A percentile compares a stretch with the other conserved stretches of the same genome.
Evolutionary conservation across 2,113 vertebrate genomes (phyloP).

Genomic region (Piprites chloris): DNA sequence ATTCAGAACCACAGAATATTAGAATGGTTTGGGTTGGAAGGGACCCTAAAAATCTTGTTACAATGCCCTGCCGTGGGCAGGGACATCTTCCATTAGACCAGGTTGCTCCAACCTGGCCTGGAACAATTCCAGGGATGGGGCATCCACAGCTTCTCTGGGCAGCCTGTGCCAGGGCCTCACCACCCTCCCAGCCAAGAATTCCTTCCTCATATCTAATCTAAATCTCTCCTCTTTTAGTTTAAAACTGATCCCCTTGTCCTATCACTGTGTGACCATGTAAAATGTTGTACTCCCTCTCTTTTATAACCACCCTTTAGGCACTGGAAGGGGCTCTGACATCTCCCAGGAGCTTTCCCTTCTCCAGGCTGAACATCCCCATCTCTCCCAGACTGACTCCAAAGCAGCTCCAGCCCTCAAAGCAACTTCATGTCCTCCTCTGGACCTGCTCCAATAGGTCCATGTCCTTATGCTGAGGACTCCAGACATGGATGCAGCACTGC

Average conservation of each 20-base stretch:
- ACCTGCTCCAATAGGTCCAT: neutral
- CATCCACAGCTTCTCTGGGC: neutral
- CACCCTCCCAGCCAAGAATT: accelerated
- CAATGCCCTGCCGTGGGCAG: neutral
- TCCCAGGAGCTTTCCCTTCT: neutral
- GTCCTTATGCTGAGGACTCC: neutral
- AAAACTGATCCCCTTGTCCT: neutral
- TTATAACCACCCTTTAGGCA: accelerated
- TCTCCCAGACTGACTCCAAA: neutral
- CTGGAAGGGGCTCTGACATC: neutral
- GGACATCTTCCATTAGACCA: neutral
- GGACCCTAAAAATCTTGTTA: neutral
- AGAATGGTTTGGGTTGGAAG: neutral
- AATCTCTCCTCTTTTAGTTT: neutral
- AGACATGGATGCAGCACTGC: neutral
- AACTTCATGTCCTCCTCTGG: accelerated
- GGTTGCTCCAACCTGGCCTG: accelerated
- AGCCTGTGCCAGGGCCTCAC: accelerated
- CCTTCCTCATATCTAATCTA: neutral
- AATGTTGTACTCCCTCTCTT: neutral
- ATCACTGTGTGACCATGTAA: no score
- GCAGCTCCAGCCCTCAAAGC: neutral
- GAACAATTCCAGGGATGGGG: neutral
- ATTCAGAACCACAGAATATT: neutral
- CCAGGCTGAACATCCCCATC: neutral